A percentile compares a stretch with the other conserved stretches of the same genome.
phyloP scores from a whole-genome alignment of 2,113 vertebrate species.

The Mixornis gularis region DNA sequence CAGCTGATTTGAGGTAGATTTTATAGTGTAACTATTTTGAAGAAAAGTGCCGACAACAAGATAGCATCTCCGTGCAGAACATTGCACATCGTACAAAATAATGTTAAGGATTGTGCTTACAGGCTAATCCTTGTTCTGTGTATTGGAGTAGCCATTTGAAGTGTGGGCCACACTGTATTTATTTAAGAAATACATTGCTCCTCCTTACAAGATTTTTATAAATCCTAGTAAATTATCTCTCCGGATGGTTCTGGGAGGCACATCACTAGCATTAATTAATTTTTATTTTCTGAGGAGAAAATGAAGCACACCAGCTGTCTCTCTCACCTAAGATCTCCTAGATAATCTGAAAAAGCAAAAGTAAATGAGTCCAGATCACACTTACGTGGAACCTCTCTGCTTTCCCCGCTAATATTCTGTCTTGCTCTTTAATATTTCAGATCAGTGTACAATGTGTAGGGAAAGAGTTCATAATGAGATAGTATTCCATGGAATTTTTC shows the following conservation, averaged over 20 bases:
- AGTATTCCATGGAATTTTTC: conserved; percentile 51
- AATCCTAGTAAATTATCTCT: background rate
- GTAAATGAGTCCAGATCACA: background rate
- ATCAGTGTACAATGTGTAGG: background rate
- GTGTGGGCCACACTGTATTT: background rate
- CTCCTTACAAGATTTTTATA: background rate
- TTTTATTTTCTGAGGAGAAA: conserved; percentile 10
- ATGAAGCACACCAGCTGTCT: background rate
- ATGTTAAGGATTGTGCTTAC: background rate
- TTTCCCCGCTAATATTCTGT: background rate
- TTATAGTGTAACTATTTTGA: background rate
- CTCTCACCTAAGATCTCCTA: background rate
- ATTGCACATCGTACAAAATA: background rate
- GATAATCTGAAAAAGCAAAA: background rate
- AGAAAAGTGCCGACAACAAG: background rate
- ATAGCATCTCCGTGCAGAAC: background rate
- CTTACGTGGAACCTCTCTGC: background rate
- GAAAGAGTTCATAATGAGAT: conserved; percentile 14
- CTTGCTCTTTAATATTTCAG: background rate
- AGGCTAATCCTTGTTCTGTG: background rate
- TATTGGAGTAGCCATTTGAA: background rate
- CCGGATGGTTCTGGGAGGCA: background rate
- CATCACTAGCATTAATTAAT: background rate
- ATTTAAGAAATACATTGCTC: background rate
- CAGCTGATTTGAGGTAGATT: background rate